phyloP scores from a whole-genome alignment of 1,140 invertebrate genomes.

The Euura lappo region DNA sequence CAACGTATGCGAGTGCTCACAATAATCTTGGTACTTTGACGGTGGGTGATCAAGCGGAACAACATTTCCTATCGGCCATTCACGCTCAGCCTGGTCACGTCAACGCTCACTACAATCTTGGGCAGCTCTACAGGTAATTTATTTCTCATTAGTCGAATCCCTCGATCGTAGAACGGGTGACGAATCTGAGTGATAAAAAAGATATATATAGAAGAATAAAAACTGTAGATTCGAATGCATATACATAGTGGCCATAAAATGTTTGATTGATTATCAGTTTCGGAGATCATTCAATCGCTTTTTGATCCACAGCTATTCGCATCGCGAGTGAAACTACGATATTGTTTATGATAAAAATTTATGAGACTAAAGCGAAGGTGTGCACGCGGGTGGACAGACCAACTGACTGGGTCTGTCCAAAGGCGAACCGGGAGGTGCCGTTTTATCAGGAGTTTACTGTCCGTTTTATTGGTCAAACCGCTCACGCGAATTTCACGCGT shows the following conservation, averaged over 20 bases:
- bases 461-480: constrained; percentile 27
- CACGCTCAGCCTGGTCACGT: constrained; percentile 77
- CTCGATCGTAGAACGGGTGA: too few species aligned
- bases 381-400: too few species aligned
- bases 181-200: too few species aligned
- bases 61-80: constrained; percentile 79
- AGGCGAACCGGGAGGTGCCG: constrained; percentile 12
- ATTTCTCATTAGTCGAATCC: background rate
- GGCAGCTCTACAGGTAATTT: constrained; percentile 81
- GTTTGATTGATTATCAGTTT: too few species aligned
- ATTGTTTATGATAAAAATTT: too few species aligned
- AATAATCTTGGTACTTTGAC: constrained; percentile 88
- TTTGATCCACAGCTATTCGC: too few species aligned
- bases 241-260: too few species aligned
- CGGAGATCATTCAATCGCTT: too few species aligned
- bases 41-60: constrained; percentile 72
- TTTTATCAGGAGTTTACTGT: constrained; percentile 32
- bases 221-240: too few species aligned
- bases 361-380: too few species aligned
- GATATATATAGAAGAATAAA: too few species aligned
- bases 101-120: constrained; percentile 87
- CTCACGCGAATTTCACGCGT: constrained; percentile 22
- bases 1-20: constrained; percentile 84
- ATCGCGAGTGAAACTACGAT: too few species aligned
- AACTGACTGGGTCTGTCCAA: background rate